Conservation (phyloP, 2,797 vertebrate species). For the Artibeus jamaicensis region DNA sequence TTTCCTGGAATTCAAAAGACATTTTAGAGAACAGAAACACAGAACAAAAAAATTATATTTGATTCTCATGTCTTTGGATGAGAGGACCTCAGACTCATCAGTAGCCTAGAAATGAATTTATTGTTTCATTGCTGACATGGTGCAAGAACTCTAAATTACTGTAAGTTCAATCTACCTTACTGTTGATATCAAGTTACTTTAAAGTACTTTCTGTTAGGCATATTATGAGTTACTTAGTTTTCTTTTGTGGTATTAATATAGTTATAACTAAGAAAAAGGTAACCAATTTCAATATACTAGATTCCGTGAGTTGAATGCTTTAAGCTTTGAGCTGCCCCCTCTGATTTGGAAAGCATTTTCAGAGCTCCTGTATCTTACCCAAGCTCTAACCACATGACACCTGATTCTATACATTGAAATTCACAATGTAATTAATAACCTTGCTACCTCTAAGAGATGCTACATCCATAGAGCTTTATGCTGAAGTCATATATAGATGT, state of each 20-base stretch:
- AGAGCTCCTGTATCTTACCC: neutral
- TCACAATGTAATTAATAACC: neutral
- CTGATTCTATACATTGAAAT: neutral
- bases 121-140: neutral
- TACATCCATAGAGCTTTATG: neutral
- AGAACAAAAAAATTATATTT: neutral
- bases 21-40: neutral
- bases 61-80: neutral
- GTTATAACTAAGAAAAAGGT: conserved; percentile 24
- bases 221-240: conserved; percentile 54
- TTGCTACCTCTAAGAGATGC: neutral
- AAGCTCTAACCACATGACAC: neutral
- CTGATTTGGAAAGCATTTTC: neutral
- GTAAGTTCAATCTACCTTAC: conserved; percentile 51
- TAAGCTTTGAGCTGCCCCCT: neutral
- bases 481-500: neutral
- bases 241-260: conserved; percentile 36
- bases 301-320: neutral
- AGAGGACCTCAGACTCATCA: neutral
- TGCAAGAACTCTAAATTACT: conserved; percentile 34
- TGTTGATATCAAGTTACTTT: conserved; percentile 40
- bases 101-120: conserved; percentile 4
- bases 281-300: neutral
- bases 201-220: conserved; percentile 8
- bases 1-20: neutral